A percentile compares a stretch with the other conserved stretches of the same genome.
phyloP scores from a whole-genome alignment of 2,888 invertebrate genomes.

The Temnothorax unifasciatus region DNA sequence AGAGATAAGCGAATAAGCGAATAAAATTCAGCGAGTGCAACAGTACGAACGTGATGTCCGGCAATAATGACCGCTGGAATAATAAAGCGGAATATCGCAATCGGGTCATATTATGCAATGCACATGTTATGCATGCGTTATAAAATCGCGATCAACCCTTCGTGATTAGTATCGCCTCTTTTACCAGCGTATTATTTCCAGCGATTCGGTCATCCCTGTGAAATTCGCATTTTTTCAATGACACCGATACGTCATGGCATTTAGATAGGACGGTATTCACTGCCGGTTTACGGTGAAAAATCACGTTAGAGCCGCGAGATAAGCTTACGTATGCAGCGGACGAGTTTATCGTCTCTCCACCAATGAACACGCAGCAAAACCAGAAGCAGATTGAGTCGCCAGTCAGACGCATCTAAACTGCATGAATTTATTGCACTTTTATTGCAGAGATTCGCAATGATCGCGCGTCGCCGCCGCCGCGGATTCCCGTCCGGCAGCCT shows the following conservation, averaged over 20 bases:
- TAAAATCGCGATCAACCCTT: background rate
- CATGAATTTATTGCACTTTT: conserved; percentile 58
- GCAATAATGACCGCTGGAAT: conserved; percentile 43
- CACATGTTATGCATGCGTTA: background rate
- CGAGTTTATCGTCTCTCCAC: conserved; percentile 45
- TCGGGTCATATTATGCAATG: conserved; percentile 11
- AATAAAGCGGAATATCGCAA: conserved; percentile 46
- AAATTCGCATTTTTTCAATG: conserved; percentile 35
- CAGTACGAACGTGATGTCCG: background rate
- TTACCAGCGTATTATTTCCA: conserved; percentile 41
- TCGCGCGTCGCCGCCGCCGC: background rate
- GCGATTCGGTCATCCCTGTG: conserved; percentile 25
- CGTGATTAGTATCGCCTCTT: background rate
- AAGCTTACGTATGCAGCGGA: conserved; percentile 29
- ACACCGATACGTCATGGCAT: conserved; percentile 2
- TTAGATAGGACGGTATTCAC: conserved; percentile 32
- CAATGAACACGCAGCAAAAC: conserved; percentile 41
- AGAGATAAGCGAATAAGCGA: conserved; percentile 3
- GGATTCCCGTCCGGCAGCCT: conserved; percentile 5
- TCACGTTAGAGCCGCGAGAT: conserved; percentile 42
- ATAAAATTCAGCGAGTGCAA: background rate
- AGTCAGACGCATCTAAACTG: conserved; percentile 51
- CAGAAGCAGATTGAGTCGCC: conserved; percentile 54
- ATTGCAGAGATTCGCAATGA: conserved; percentile 46
- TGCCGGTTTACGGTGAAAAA: conserved; percentile 25